Percentiles rank a stretch among this genome's conserved stretches.
Conservation (phyloP, 2,797 vertebrate species). For the Picus viridis region DNA sequence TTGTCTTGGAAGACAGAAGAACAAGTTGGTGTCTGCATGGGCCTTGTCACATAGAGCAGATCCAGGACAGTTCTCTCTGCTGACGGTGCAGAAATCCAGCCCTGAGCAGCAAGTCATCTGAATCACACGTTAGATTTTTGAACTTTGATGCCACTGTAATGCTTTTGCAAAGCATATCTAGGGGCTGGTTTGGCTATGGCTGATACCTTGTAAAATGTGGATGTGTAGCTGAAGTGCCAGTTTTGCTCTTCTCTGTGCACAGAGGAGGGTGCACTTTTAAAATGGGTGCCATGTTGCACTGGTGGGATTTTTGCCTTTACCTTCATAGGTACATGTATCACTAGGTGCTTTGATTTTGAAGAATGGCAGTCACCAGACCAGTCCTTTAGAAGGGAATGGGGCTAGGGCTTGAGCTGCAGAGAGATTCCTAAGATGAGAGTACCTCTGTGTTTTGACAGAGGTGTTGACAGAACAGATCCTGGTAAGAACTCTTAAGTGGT, state of each 20-base stretch:
- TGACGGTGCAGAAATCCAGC: neutral
- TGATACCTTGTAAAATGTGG: neutral
- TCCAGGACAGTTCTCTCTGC: neutral
- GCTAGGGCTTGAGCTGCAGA: rapidly evolving
- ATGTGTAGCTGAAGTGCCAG: neutral
- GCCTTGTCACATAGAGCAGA: neutral
- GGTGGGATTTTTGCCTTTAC: neutral
- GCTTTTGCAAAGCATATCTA: neutral
- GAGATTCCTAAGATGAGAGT: neutral
- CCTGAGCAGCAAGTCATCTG: neutral
- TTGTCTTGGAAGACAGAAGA: neutral
- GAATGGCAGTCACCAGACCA: neutral
- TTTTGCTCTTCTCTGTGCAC: neutral
- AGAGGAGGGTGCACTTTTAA: neutral
- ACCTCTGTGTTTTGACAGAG: neutral
- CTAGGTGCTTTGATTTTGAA: neutral
- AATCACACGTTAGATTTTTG: neutral
- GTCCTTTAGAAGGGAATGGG: neutral
- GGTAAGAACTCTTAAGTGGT: neutral
- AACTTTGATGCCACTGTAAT: neutral
- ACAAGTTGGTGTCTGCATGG: neutral
- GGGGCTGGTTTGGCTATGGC: neutral
- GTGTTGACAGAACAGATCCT: neutral
- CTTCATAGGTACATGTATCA: neutral
- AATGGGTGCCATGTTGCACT: neutral